Conservation (phyloP, 1,140 invertebrate genomes). For the Macrocentrus cingulum region DNA sequence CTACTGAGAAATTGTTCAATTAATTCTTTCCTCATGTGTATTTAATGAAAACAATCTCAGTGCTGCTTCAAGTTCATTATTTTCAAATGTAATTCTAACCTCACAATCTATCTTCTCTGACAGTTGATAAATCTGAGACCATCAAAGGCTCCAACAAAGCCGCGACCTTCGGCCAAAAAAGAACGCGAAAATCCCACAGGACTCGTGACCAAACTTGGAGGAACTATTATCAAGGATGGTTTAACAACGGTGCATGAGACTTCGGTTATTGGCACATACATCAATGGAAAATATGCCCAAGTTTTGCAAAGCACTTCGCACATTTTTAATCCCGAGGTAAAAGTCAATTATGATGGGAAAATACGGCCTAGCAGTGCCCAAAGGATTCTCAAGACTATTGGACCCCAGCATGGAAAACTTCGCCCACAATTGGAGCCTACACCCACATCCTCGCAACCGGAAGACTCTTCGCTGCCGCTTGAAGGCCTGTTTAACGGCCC, state of each 20-base stretch:
- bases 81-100: neutral
- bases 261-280: conserved; percentile 83
- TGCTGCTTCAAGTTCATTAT: too few relatives aligned
- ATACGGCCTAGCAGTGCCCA: conserved; percentile 67
- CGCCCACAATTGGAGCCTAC: conserved; percentile 65
- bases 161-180: conserved; percentile 49
- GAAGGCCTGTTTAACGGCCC: conserved; percentile 56
- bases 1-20: too few relatives aligned
- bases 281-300: conserved; percentile 84
- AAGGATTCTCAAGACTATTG: conserved; percentile 73
- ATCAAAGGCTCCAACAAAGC: conserved; percentile 44
- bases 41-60: too few relatives aligned
- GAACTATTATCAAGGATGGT: conserved; percentile 80
- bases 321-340: conserved; percentile 46
- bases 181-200: conserved; percentile 71
- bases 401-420: conserved; percentile 60
- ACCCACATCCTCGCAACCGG: conserved; percentile 59
- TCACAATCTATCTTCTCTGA: neutral
- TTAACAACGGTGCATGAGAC: conserved; percentile 84
- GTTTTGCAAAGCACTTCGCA: conserved; percentile 75
- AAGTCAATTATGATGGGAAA: conserved; percentile 49
- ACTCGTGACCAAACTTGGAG: conserved; percentile 77
- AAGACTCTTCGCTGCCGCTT: conserved; percentile 59
- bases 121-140: conserved; percentile 58
- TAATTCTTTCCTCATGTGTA: too few relatives aligned